Conservation (phyloP, 2,113 vertebrate genomes). For the Marcusenius ussheri region DNA sequence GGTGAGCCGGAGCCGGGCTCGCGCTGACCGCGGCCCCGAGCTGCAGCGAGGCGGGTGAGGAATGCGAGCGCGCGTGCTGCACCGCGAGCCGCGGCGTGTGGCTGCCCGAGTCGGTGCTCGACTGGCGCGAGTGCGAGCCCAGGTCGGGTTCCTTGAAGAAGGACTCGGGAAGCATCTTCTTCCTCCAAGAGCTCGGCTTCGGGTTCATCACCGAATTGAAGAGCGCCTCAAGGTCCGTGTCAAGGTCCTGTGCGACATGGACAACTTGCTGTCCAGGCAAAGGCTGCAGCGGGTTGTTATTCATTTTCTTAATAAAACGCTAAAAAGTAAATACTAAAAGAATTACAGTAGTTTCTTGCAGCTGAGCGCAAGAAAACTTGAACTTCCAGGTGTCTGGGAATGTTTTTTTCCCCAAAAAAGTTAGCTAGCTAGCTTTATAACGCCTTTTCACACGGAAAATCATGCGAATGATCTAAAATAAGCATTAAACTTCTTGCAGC, state of each 20-base stretch:
- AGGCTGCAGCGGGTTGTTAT: slow-evolving; percentile 60
- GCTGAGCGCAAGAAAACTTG: neutral
- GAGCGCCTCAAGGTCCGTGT: slow-evolving; percentile 77
- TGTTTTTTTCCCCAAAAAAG: neutral
- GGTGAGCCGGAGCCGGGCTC: slow-evolving; percentile 47
- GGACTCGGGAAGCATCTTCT: slow-evolving; percentile 76
- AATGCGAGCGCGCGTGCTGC: slow-evolving; percentile 74
- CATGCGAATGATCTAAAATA: neutral
- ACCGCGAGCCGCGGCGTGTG: slow-evolving; percentile 52
- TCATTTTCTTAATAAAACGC: slow-evolving; percentile 54
- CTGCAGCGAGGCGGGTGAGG: slow-evolving; percentile 76
- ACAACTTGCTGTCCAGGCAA: slow-evolving; percentile 77
- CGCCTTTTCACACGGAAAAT: neutral
- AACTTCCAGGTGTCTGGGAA: neutral
- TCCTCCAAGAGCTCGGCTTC: slow-evolving; percentile 73
- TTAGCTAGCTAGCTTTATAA: neutral
- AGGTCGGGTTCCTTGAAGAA: slow-evolving; percentile 80
- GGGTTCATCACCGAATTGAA: slow-evolving; percentile 82
- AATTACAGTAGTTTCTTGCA: neutral
- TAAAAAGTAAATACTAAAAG: neutral
- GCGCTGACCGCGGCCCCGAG: slow-evolving; percentile 50
- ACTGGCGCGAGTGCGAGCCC: slow-evolving; percentile 76
- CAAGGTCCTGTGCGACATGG: slow-evolving; percentile 74
- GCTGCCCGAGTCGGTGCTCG: slow-evolving; percentile 73
- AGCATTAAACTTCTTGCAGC: neutral